These are phyloP conservation scores for Calliopum simillimum DNA, from an alignment of 2,888 invertebrate species.

Conservation along the genomic window DNA sequence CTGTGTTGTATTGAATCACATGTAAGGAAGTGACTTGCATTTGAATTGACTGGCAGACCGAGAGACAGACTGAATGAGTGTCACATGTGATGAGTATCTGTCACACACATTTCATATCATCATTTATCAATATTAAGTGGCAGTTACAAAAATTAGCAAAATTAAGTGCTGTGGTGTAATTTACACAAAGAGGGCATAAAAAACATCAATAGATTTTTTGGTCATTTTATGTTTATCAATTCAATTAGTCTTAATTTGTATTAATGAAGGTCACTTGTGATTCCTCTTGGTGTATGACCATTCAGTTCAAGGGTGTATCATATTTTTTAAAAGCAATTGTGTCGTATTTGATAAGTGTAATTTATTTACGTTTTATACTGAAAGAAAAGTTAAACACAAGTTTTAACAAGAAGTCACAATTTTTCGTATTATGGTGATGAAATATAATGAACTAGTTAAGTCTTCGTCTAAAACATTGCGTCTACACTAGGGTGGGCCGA, in stretches of 20 bases:
- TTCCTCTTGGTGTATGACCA: too few relatives aligned
- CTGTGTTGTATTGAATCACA: too few relatives aligned
- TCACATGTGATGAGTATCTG: conserved; percentile 35
- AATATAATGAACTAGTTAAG: too few relatives aligned
- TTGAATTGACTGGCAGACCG: not conserved
- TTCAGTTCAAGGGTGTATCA: too few relatives aligned
- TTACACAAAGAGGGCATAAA: too few relatives aligned
- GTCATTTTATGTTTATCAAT: not conserved
- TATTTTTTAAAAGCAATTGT: not conserved
- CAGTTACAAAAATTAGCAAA: conserved; percentile 19
- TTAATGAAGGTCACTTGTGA: conserved; percentile 20
- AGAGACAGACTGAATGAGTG: conserved; percentile 24
- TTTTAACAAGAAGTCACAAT: too few relatives aligned
- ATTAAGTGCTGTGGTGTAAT: not conserved
- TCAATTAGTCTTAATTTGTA: conserved; percentile 30
- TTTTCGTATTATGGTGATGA: too few relatives aligned
- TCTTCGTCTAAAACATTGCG: too few relatives aligned
- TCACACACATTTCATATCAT: conserved; percentile 39
- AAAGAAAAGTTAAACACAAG: too few relatives aligned
- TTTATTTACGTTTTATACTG: too few relatives aligned
- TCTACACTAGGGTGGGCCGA: too few relatives aligned
- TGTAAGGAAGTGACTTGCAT: not conserved
- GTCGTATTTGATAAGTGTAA: not conserved
- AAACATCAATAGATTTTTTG: too few relatives aligned
- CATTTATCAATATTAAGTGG: conserved; percentile 43